Base-by-base conservation (phyloP, 2,888 invertebrate species). In the Holacanthella duospinosa region DNA sequence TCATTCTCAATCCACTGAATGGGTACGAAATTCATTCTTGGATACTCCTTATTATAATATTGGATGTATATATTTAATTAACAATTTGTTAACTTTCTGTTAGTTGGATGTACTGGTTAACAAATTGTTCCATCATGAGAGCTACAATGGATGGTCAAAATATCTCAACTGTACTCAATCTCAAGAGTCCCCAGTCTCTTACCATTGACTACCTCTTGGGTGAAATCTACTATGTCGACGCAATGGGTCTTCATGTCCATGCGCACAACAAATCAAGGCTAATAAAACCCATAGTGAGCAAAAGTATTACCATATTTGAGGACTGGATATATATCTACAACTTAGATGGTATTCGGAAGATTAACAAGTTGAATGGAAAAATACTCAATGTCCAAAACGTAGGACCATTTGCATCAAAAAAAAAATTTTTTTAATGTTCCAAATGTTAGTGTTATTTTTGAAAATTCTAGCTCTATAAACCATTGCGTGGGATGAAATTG, bases 241-340 rank as follows among this genome's bases (percentile, higher is more conserved):
- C 93, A 43, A 96, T 94, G 79, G 80, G 92, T 75, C 91, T 92
- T 79, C 84, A 85, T 61, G 91, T 94, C 74, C 91, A 88, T 6
- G 89, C 90, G 19, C 88, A 89, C 75, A 88, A 93, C 80, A 87
- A 86, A 76, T 89, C 89, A 1, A 83, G 86, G 0, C 85, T 86
- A 55, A 83, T 85, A 57, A 21, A 4, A 48, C 16, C 6, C 21
- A 83, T 88, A 59, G 96, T 96, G 80, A 97, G 97, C 0, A 97
- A 96, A 81, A 93, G 94, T 58, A 88, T 99, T 75, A 92, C 94
- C 62, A 93, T 95, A 1, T 97, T 99, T 77, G 97, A 99, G 78
- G 96, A 97, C 78, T 88, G 85, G 80, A 85, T 97, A 29, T 97
- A 94, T 80, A 96, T 97, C 78, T 96, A 96, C 96, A 89, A 93